phyloP scores from a whole-genome alignment of 2,113 vertebrate genomes.

The Crotalus horridus region DNA sequence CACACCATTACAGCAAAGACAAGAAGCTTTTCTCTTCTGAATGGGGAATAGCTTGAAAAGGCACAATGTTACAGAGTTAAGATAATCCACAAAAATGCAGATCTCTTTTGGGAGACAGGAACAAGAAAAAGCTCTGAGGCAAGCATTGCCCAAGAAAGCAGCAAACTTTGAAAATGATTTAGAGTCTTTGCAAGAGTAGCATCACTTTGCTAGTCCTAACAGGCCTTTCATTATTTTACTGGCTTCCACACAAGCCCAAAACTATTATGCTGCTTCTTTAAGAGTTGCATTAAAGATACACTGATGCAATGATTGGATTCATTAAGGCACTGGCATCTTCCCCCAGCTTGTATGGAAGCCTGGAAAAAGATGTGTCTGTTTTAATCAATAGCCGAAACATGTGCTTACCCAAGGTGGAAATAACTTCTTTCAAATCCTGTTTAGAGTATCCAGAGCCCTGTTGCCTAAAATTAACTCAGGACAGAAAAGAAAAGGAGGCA shows the following conservation, averaged over 20 bases:
- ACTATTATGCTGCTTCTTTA: background rate
- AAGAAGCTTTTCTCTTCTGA: slow-evolving; percentile 36
- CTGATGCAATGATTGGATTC: background rate
- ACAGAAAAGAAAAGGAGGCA: background rate
- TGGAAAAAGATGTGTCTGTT: background rate
- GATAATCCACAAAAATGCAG: background rate
- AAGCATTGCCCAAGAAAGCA: background rate
- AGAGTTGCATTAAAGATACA: background rate
- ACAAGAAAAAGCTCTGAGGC: background rate
- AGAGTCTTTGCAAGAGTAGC: background rate
- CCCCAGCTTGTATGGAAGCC: background rate
- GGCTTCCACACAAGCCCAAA: background rate
- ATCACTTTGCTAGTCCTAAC: background rate
- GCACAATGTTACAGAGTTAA: slow-evolving; percentile 1
- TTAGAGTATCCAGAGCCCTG: background rate
- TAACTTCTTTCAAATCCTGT: background rate
- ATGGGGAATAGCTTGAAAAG: slow-evolving; percentile 34
- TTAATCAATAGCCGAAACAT: background rate
- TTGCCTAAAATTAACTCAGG: background rate
- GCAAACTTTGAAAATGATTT: background rate
- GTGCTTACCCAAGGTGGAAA: background rate
- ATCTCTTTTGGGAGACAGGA: background rate
- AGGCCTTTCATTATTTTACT: background rate
- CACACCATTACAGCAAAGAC: background rate
- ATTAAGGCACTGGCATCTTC: background rate